Conservation (phyloP, 2,888 invertebrate genomes). For the Calephelis perditalis region DNA sequence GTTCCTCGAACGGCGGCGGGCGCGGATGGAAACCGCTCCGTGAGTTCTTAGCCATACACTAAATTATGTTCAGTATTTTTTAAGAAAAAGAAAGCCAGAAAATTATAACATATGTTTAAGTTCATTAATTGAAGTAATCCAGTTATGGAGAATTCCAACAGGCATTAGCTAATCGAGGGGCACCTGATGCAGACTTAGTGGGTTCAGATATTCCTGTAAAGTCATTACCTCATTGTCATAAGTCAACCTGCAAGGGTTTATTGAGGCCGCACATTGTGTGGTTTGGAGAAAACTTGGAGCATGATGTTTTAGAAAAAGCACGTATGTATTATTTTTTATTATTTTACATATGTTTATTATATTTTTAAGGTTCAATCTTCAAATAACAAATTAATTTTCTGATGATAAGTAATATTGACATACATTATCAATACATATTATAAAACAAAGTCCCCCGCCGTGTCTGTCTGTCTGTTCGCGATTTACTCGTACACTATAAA, state of each 20-base stretch:
- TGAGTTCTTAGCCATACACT: too few relatives aligned
- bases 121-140: too few relatives aligned
- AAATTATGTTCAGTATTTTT: too few relatives aligned
- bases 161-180: slow-evolving; percentile 70
- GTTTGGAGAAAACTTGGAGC: slow-evolving; percentile 90
- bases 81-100: too few relatives aligned
- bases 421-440: too few relatives aligned
- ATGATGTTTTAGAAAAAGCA: slow-evolving; percentile 78
- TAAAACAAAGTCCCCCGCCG: too few relatives aligned
- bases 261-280: slow-evolving; percentile 91
- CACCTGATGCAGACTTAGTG: slow-evolving; percentile 78
- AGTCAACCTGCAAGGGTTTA: slow-evolving; percentile 80
- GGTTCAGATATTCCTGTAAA: slow-evolving; percentile 80
- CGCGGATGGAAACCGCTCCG: too few relatives aligned
- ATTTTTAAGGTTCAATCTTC: neutral
- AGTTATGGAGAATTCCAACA: slow-evolving; percentile 31
- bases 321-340: slow-evolving; percentile 53
- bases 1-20: too few relatives aligned
- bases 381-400: neutral
- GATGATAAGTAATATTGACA: too few relatives aligned
- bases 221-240: slow-evolving; percentile 84
- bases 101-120: too few relatives aligned
- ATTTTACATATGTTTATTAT: too few relatives aligned
- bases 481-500: neutral
- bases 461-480: too few relatives aligned